phyloP scores from a whole-genome alignment of 2,888 invertebrate species.

The Apantesis nais region DNA sequence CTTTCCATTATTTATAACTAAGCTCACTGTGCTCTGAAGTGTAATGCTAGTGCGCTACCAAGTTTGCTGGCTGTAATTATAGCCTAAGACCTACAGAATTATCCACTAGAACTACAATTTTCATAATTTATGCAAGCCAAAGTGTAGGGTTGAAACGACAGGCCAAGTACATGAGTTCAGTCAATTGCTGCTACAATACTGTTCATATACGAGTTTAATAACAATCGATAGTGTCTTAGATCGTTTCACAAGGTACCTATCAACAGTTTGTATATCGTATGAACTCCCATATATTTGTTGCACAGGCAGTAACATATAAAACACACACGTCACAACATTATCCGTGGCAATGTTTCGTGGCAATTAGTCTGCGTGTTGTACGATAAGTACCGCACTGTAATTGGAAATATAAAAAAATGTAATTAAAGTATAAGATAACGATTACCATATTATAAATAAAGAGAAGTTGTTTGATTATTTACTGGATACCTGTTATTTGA shows the following conservation, averaged over 20 bases:
- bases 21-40: conserved; percentile 45
- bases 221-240: conserved; percentile 29
- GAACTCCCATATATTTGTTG: conserved; percentile 21
- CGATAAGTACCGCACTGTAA: conserved; percentile 44
- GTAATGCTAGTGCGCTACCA: conserved; percentile 44
- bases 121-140: conserved; percentile 67
- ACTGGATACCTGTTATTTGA: conserved; percentile 4
- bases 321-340: conserved; percentile 28
- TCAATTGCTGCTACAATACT: conserved; percentile 44
- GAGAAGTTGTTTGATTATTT: conserved; percentile 7
- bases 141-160: conserved; percentile 60
- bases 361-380: conserved; percentile 53
- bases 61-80: conserved; percentile 61
- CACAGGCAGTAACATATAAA: conserved; percentile 24
- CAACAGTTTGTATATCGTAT: neutral
- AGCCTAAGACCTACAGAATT: conserved; percentile 62
- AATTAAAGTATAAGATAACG: conserved; percentile 28
- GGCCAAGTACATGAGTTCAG: conserved; percentile 52
- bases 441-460: neutral
- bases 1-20: conserved; percentile 41
- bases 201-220: conserved; percentile 39
- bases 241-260: neutral
- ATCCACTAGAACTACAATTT: conserved; percentile 59
- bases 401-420: conserved; percentile 44
- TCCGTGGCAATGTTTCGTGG: conserved; percentile 38